Percentiles rank a stretch among this genome's conserved stretches.
Evolutionary conservation across 2,113 vertebrate species (phyloP).

Genomic region (Phaethornis superciliosus): DNA sequence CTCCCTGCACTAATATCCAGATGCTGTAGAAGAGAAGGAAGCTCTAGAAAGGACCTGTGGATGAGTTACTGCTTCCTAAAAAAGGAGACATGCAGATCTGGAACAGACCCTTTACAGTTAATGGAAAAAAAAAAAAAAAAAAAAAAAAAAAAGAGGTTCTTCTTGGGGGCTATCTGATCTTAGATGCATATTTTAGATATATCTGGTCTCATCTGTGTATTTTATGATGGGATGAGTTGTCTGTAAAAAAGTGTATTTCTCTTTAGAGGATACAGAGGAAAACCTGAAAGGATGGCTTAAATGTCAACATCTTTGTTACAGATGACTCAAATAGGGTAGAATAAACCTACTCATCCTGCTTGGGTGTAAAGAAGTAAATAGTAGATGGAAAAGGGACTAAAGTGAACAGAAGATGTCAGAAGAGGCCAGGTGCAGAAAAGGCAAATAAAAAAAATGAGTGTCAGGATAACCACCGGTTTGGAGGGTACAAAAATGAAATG

Average conservation of each 20-base stretch:
- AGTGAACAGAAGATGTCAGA: neutral
- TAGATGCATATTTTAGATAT: neutral
- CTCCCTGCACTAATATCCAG: neutral
- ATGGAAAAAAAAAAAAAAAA: neutral
- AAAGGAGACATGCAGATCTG: neutral
- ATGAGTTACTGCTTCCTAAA: neutral
- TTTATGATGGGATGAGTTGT: neutral
- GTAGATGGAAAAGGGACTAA: neutral
- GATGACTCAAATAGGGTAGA: neutral
- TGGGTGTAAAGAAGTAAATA: neutral
- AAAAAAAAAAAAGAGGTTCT: neutral
- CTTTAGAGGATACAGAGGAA: neutral
- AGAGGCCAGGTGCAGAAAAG: neutral
- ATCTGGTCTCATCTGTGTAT: neutral
- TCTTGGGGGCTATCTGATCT: neutral
- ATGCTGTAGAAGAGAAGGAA: neutral
- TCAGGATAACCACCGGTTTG: neutral
- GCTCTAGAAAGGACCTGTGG: neutral
- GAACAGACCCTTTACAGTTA: neutral
- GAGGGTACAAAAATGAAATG: neutral
- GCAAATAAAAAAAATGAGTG: neutral
- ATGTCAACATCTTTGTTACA: neutral
- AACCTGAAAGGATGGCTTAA: neutral
- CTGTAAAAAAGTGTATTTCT: neutral
- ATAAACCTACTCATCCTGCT: neutral